Evolutionary conservation across 2,113 vertebrate genomes (phyloP), one percentile per base, ranked within the genome.

Genomic region (Turdus rufiventris): DNA sequence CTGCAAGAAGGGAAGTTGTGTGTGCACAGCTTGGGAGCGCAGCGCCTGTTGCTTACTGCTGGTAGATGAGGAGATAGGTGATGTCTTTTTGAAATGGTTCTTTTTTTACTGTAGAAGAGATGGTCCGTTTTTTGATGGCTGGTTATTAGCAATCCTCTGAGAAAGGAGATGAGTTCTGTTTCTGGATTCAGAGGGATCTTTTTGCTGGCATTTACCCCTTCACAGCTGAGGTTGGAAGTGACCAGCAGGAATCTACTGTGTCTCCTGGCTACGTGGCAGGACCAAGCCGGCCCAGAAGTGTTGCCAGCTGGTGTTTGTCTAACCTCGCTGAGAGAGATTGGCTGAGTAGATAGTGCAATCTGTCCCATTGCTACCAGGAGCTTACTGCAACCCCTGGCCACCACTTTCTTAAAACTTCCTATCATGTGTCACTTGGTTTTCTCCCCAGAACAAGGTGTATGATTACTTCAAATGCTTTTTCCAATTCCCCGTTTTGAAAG

Each of bases 251-350:
- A 54, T 26, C 36, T 63, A 1, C 14, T 21, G 23, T 43, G 25
- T 79, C 21, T 90, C 33, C 24, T 85, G 82, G 74, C 81, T 96
- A 61, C 3, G 9, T 88, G 92, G 47, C 75, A 83, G 67, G 60
- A 47, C 34, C 50, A 84, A 77, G 33, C 21, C 81, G 68, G 18
- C 38, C 38, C 63, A 47, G 70, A 83, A 63, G 20, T 31, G 63
- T 62, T 79, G 43, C 74, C n/a, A 68, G 70, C 14, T 54, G 2
- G 10, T 92, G 92, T 90, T 92, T 93, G 85, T 80, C 18, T 92
- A 90, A 77, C 26, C 63, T 91, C 5, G 7, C 3, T 71, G 78
- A 70, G 38, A 47, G 45, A 70, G 90, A 43, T 50, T 42, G 89
- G 68, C 58, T 21, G 16, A 68, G 23, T 10, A 77, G 85, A 9